These are phyloP conservation scores for Ophion obscuratus DNA, from an alignment of 2,888 invertebrate species.

Conservation along the genomic window DNA sequence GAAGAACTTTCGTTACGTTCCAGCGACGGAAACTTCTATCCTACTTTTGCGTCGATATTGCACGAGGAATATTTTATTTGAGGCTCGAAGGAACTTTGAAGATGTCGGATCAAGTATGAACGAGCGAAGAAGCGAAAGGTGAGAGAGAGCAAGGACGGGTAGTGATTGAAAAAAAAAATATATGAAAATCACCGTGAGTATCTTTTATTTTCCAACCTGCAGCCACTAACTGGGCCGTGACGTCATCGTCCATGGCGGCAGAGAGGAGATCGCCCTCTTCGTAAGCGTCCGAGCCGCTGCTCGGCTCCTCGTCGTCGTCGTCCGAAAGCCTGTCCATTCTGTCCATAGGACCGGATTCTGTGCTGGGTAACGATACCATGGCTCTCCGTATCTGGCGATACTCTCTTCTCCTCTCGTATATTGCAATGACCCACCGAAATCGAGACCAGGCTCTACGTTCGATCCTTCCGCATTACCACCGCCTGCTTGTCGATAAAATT, in stretches of 20 bases:
- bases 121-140: neutral
- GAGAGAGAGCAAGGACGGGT: constrained; percentile 23
- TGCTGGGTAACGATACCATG: constrained; percentile 80
- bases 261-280: constrained; percentile 94
- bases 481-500: constrained; percentile 65
- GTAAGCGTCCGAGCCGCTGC: constrained; percentile 91
- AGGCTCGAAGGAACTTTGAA: neutral
- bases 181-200: constrained; percentile 85
- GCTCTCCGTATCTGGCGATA: constrained; percentile 40
- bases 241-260: constrained; percentile 95
- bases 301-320: constrained; percentile 93
- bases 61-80: neutral
- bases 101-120: neutral
- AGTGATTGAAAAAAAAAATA: constrained; percentile 69
- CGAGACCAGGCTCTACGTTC: constrained; percentile 57
- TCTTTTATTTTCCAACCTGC: constrained; percentile 90
- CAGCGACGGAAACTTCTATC: no score
- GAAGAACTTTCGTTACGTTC: no score
- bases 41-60: neutral
- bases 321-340: constrained; percentile 85
- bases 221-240: constrained; percentile 97
- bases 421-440: constrained; percentile 70
- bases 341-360: constrained; percentile 77
- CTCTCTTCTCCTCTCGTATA: constrained; percentile 54
- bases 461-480: constrained; percentile 76